Base-by-base conservation (phyloP, 30 jellyfish, hydroid and myxozoan genomes). In the Sanderia malayensis region DNA sequence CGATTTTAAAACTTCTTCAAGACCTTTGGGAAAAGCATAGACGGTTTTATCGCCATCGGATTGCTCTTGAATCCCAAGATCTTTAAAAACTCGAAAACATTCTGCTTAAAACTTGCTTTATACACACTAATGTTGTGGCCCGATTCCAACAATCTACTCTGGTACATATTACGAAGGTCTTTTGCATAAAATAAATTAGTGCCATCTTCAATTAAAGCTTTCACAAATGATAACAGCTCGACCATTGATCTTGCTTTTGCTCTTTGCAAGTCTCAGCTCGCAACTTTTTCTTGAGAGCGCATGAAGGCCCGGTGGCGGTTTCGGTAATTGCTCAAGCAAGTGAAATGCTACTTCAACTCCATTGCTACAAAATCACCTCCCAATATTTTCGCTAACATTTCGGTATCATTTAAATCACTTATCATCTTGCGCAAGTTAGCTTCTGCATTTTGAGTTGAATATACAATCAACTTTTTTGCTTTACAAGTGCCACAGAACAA, bases 11-110 rank as follows among this genome's bases (percentile, higher is more conserved):
- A 67, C 72, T 19, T 28, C 65, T 24, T 67, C 4, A 31, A 67
- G 79, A 67, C 68, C 79, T 67, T 67, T 67, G 0, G 65, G 79
- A 67, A 67, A 67, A 68, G 44, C 63, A 67, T 67, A 67, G 44
- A 67, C 86, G 13, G 20, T 31, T 31, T 67, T 45, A 33, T 67
- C 65, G 34, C 65, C 44, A 13, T 67, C 79, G 4, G 79, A 67
- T 67, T 67, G 68, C 8, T 67, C 79, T 67, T 67, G 68, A 77
- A 53, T 37, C 32, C 26, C 46, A 74, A 47, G 41, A 57, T 77
- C 25, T 53, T 60, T 18, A 37, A 26, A 37, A 18, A 25, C 20
- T 30, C 66, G 11, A 74, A 22, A 22, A 71, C 32, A 17, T 81
- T n/a, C 11, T 33, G 63, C 65, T 82, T 82, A 18, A 72, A 45